A percentile compares a stretch with the other conserved stretches of the same genome.
phyloP scores from a whole-genome alignment of 2,113 vertebrate genomes.

The Bos indicus region DNA sequence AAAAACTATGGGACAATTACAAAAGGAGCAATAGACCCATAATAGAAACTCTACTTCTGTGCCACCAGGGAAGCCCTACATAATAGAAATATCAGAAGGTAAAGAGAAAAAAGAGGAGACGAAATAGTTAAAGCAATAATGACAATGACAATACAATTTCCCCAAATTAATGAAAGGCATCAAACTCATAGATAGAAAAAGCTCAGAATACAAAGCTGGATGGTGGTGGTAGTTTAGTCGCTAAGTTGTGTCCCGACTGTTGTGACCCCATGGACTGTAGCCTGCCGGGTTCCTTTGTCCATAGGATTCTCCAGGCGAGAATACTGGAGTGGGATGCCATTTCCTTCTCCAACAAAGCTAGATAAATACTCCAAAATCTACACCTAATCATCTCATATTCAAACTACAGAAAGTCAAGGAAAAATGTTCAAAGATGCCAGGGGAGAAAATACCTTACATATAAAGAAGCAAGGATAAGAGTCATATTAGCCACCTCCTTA shows the following conservation, averaged over 20 bases:
- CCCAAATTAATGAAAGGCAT: background rate
- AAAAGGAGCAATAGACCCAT: background rate
- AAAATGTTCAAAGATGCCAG: background rate
- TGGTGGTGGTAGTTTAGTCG: background rate
- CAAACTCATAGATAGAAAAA: background rate
- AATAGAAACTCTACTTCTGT: background rate
- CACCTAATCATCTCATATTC: background rate
- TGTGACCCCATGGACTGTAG: background rate
- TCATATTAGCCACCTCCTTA: background rate
- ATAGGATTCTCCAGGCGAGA: background rate
- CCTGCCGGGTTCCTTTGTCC: background rate
- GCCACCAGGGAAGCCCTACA: background rate
- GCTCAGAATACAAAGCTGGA: background rate
- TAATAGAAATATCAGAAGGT: background rate
- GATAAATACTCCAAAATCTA: background rate
- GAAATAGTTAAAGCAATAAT: background rate
- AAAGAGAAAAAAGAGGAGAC: background rate
- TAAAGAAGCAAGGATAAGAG: background rate
- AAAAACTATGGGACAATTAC: background rate
- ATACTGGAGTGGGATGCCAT: background rate
- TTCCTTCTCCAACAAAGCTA: background rate
- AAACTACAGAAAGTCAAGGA: background rate
- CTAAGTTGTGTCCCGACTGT: background rate
- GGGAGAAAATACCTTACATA: background rate
- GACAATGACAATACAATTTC: background rate